Evolutionary conservation across 2,888 invertebrate genomes (phyloP).

Genomic region (Norana najaformis): DNA sequence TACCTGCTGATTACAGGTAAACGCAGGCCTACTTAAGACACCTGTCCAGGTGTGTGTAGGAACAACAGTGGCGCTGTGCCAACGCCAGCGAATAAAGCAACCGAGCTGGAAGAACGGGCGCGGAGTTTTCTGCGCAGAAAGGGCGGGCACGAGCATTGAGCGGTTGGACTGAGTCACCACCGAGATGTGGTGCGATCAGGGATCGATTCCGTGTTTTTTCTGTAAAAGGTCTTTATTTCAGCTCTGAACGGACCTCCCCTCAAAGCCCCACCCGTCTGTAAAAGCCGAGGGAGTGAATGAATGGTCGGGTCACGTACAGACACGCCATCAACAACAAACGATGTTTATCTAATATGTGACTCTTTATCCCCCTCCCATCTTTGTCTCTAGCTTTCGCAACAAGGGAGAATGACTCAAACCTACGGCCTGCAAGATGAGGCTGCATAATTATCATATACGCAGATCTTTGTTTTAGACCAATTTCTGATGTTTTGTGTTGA

Average conservation of each 20-base stretch:
- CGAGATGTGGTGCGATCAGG: neutral
- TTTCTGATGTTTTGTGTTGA: neutral
- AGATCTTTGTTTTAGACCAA: neutral
- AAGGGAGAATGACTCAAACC: neutral
- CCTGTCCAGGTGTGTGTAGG: neutral
- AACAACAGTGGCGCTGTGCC: conserved; percentile 23
- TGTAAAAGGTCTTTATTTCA: neutral
- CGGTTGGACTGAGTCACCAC: neutral
- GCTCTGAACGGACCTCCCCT: neutral
- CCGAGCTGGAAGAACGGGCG: neutral
- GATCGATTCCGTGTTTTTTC: neutral
- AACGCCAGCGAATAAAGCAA: neutral
- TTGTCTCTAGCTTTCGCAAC: neutral
- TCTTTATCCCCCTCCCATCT: neutral
- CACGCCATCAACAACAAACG: neutral
- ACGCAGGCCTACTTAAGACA: neutral
- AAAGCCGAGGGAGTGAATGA: neutral
- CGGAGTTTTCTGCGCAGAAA: neutral
- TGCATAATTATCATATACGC: neutral
- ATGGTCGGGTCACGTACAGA: neutral
- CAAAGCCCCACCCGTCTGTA: neutral
- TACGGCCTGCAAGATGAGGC: neutral
- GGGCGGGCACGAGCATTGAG: neutral
- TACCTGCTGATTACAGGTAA: conserved; percentile 18
- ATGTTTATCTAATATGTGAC: neutral